Evolutionary conservation across 1,140 invertebrate genomes (phyloP).

Genomic region (Teleogryllus occipitalis): DNA sequence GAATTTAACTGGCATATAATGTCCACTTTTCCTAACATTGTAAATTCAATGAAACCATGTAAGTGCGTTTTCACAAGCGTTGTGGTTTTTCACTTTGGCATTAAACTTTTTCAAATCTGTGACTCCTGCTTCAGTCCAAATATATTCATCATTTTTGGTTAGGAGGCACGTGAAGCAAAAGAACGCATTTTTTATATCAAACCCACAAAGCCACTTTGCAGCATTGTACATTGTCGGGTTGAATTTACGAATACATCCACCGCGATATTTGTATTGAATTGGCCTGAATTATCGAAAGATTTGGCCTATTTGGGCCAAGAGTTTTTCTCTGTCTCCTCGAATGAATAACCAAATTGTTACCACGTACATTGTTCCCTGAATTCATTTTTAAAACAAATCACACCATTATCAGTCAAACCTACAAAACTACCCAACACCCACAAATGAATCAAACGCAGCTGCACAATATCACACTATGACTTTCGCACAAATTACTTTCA

Average conservation of each 20-base stretch:
- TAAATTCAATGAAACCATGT: too few species aligned
- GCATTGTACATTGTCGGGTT: too few species aligned
- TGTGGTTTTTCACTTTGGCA: slow-evolving; percentile 11
- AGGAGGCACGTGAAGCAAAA: slow-evolving; percentile 6
- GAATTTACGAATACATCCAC: neutral
- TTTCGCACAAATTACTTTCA: too few species aligned
- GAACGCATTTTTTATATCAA: slow-evolving; percentile 5
- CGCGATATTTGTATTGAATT: neutral
- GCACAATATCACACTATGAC: too few species aligned
- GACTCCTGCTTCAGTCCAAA: neutral
- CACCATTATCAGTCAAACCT: too few species aligned
- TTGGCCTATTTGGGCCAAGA: neutral
- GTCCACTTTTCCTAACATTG: slow-evolving; percentile 22
- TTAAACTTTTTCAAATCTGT: neutral
- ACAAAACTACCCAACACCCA: too few species aligned
- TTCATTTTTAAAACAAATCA: too few species aligned
- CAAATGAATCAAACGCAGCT: too few species aligned
- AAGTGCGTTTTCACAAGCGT: slow-evolving; percentile 17
- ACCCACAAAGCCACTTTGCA: slow-evolving; percentile 8
- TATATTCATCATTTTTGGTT: neutral
- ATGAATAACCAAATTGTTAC: neutral
- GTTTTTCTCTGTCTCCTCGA: neutral
- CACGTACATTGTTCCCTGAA: too few species aligned
- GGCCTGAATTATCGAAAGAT: neutral
- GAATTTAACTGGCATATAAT: slow-evolving; percentile 19